phyloP scores from a whole-genome alignment of 2,113 vertebrate genomes.

The Erythrolamprus reginae region DNA sequence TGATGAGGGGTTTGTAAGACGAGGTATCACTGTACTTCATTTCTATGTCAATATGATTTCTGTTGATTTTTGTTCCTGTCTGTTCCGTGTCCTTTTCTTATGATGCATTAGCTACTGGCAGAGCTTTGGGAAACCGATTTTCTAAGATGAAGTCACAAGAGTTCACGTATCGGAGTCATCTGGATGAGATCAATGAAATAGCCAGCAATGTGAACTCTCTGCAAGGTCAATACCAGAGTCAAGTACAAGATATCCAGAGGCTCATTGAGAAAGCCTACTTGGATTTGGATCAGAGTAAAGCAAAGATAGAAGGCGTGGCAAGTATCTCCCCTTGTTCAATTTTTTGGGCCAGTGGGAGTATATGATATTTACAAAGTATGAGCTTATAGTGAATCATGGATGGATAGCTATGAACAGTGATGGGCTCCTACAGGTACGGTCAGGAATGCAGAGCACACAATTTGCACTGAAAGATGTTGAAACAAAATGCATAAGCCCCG shows the following conservation, averaged over 20 bases:
- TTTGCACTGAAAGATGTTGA: too few species aligned
- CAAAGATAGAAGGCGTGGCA: constrained; percentile 63
- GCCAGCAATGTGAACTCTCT: constrained; percentile 46
- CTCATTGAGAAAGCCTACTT: constrained; percentile 68
- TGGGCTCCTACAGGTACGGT: too few species aligned
- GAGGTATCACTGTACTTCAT: too few species aligned
- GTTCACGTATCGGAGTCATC: constrained; percentile 45
- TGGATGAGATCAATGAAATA: constrained; percentile 61
- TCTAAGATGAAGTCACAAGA: constrained; percentile 63
- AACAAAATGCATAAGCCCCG: too few species aligned
- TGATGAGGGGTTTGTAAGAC: too few species aligned
- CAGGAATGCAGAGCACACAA: too few species aligned
- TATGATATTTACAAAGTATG: neutral
- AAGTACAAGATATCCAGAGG: constrained; percentile 56
- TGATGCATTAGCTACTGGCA: constrained; percentile 63
- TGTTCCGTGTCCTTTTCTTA: neutral
- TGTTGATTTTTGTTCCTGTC: neutral
- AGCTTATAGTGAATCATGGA: neutral
- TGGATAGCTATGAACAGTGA: too few species aligned
- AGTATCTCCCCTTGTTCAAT: constrained; percentile 38
- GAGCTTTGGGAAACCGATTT: constrained; percentile 66
- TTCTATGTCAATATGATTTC: neutral
- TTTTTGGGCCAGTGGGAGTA: neutral
- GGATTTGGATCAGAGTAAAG: constrained; percentile 66
- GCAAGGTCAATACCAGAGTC: constrained; percentile 60